Evolutionary conservation across 92 coral and sea anemone genomes (phyloP), one percentile per base, ranked within the genome.

Genomic region (Epizoanthus fatuus): DNA sequence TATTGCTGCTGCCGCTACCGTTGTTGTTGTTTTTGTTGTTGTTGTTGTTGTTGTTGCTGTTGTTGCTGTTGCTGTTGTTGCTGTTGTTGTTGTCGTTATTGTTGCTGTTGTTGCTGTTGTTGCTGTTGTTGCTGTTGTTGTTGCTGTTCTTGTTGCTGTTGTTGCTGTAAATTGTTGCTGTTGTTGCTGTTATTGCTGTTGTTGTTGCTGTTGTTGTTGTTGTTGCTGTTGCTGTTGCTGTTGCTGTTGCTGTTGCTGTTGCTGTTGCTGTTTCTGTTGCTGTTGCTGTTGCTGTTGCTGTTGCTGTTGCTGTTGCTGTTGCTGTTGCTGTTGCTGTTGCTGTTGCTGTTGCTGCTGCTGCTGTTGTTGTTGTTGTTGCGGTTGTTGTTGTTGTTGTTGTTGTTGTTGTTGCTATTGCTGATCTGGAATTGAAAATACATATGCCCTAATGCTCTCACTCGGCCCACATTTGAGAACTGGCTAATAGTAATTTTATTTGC

Each of bases 121-220:
- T n/a, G n/a, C n/a, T 22, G 25, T 0, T 22, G 25, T 22, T 22
- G 25, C 25, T 22, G 25, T 22, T 22, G 25, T 0, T 22, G 25
- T 22, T 22, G 25, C 25, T 42, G 0, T 42, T 42, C 0, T 0
- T 42, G 6, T 42, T 42, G 47, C 47, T 29, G 4, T 3, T 66
- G 72, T 0, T 66, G 42, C 45, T 74, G 57, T 39, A n/a, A n/a
- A n/a, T n/a, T n/a, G n/a, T n/a, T 74, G 63, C 15, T 73, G 29
- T 0, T 73, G 79, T 14, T 73, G 58, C 1, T 29, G 25, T 1
- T 16, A 16, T 16, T n/a, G 79, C 32, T 9, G 29, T 0, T 38
- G 4, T 4, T 74, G 79, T 16, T 73, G 79, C 5, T 76, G 44
- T 3, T 74, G 68, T 3, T 76, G 62, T 5, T 76, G 47, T 0